Conservation (phyloP, 53 echinoderm and acorn worm genomes). For the Luidia sarsii region DNA sequence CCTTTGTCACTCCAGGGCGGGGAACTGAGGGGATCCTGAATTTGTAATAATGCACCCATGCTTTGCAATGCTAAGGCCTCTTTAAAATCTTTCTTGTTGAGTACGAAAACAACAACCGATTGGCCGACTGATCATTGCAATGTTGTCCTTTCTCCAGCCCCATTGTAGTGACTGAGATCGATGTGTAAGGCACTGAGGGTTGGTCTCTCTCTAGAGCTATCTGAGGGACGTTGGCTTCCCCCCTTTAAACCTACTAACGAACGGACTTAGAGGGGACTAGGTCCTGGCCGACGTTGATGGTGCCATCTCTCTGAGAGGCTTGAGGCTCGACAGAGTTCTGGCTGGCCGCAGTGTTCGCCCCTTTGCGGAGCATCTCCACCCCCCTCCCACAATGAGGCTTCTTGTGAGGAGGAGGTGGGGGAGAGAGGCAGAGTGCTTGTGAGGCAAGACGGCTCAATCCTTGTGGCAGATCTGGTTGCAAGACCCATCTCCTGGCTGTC, state of each 20-base stretch:
- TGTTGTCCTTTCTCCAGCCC: conserved; percentile 86
- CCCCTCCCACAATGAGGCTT: too few relatives aligned
- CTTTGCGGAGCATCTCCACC: too few relatives aligned
- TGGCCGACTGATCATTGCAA: conserved; percentile 68
- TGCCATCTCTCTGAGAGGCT: conserved; percentile 41
- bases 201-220: conserved; percentile 67
- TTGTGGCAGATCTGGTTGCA: conserved; percentile 48
- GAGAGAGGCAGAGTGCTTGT: conserved; percentile 14
- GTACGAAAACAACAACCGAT: conserved; percentile 19
- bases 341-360: conserved; percentile 31
- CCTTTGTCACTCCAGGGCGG: background rate
- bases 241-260: conserved; percentile 43
- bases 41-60: background rate
- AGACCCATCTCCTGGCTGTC: conserved; percentile 33
- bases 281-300: conserved; percentile 25
- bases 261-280: conserved; percentile 54
- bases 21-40: background rate
- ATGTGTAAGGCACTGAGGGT: conserved; percentile 59
- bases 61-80: background rate
- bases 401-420: background rate
- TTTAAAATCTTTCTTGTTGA: background rate
- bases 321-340: conserved; percentile 46
- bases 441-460: conserved; percentile 28
- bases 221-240: conserved; percentile 40
- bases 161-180: conserved; percentile 48